Percentiles rank a stretch among this genome's conserved stretches.
These are phyloP conservation scores for Sapayoa aenigma DNA, from an alignment of 2,113 vertebrate species.

Conservation along the genomic window DNA sequence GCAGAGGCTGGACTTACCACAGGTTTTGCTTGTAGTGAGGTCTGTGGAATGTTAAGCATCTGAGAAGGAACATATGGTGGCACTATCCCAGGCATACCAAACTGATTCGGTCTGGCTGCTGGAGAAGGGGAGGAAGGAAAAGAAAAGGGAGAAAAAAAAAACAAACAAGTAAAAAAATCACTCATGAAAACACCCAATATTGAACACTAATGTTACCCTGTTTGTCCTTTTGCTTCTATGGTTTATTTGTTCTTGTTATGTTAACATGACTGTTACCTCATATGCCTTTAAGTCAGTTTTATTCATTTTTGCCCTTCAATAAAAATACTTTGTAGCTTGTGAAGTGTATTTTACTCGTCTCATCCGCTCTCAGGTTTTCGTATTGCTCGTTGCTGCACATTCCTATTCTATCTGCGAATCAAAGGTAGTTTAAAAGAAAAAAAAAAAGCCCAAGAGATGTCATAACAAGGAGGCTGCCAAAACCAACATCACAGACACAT, in stretches of 20 bases:
- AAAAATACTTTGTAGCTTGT: background rate
- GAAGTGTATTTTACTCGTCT: background rate
- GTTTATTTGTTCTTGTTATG: background rate
- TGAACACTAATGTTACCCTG: background rate
- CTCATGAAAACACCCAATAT: background rate
- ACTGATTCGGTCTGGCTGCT: constrained; percentile 88
- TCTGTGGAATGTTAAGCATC: constrained; percentile 89
- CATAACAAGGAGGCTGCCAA: background rate
- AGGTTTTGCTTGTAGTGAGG: constrained; percentile 81
- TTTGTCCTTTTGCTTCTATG: background rate
- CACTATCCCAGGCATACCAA: constrained; percentile 83
- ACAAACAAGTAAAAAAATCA: background rate
- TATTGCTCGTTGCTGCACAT: background rate
- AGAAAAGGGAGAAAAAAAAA: background rate
- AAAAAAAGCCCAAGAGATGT: background rate
- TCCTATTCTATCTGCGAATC: background rate
- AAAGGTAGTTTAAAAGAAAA: background rate
- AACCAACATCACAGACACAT: background rate
- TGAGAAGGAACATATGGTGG: constrained; percentile 82
- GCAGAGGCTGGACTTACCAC: constrained; percentile 73
- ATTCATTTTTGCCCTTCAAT: background rate
- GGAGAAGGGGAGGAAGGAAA: background rate
- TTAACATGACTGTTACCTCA: background rate
- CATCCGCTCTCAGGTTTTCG: background rate
- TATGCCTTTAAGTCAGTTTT: background rate